Conservation (phyloP, 2,888 invertebrate genomes). For the Melipona beecheii region DNA sequence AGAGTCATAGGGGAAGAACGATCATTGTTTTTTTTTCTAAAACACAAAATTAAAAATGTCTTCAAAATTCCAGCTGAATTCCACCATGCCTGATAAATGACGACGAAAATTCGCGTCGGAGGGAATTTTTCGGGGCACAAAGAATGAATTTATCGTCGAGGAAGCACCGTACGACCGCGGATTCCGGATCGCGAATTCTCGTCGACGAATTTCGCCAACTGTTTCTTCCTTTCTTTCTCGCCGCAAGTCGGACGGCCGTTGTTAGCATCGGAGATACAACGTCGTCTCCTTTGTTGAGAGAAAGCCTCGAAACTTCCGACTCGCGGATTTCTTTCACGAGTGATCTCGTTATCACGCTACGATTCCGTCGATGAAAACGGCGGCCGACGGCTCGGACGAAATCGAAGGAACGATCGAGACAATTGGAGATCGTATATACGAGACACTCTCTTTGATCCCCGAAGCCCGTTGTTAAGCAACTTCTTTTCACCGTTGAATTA, state of each 20-base stretch:
- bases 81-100: too few relatives aligned
- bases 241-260: too few relatives aligned
- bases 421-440: conserved; percentile 25
- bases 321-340: conserved; percentile 18
- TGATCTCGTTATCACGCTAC: conserved; percentile 30
- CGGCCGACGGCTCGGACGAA: background rate
- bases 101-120: background rate
- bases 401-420: background rate
- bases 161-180: background rate
- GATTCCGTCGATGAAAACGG: background rate
- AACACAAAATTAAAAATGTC: too few relatives aligned
- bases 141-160: background rate
- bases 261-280: background rate
- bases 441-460: background rate
- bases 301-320: background rate
- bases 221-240: conserved; percentile 22
- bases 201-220: background rate
- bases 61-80: too few relatives aligned
- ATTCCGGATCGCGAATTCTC: background rate
- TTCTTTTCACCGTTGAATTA: conserved; percentile 3
- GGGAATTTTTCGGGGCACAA: background rate
- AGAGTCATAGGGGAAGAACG: too few relatives aligned
- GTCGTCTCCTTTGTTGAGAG: background rate
- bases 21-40: too few relatives aligned
- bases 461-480: background rate